Base-by-base conservation (phyloP, 1,140 invertebrate genomes). In the Orchestia grillus region DNA sequence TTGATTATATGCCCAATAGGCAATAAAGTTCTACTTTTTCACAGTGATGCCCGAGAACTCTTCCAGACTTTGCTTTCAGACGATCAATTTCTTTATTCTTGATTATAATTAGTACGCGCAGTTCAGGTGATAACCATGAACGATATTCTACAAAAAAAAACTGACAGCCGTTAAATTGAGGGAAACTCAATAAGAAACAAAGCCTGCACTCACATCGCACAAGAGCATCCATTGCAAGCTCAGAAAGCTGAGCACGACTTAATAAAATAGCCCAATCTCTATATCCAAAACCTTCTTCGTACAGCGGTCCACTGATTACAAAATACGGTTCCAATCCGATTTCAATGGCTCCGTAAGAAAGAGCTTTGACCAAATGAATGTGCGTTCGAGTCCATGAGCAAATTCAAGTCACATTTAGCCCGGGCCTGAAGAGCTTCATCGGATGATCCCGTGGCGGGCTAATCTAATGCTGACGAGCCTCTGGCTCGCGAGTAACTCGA, bases 391-490 rank as follows among this genome's bases (percentile, higher is more conserved):
- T 77, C 28, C 62, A 47, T 36, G 77, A 87, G 47, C 28, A 15
- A 43, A 23, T 44, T 87, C 47, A 41, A 77, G 77, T 47, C 87
- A 44, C 16, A 91, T 42, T 6, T 28, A 90, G 16, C 23, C 87
- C 42, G 77, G 88, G n/a, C n/a, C 88, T 90, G 88, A 90, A 90
- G 23, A 42, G 88, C 88, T 44, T 43, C 88, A 90, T 90, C 43
- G 3, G 88, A 41, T 44, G 88, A 90, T 90, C 88, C 88, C 4
- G 41, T 11, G 41, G 88, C 88, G 6, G 42, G 88, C 88, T 90
- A 90, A 90, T 90, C 88, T 90, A 90, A 90, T 90, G 41, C 88
- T 90, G 88, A 90, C 88, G 88, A 90, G 88, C 88, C 41, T 90
- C 88, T 90, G 28, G 62, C 62, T 77, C 28, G 15, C 15, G 28